These are phyloP conservation scores for Caradrina kadenii DNA, from an alignment of 2,888 invertebrate genomes.

Conservation along the genomic window DNA sequence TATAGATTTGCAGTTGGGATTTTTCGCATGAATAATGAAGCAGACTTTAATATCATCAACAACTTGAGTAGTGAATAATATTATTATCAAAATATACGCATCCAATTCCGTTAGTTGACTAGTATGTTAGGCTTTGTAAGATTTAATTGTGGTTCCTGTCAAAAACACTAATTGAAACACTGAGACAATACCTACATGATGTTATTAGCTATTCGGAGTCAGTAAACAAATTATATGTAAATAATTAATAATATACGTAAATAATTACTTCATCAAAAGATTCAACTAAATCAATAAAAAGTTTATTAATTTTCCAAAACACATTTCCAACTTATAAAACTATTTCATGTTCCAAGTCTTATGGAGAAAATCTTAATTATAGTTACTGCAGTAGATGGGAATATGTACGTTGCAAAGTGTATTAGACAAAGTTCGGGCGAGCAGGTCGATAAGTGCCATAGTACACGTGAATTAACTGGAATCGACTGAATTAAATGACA, in stretches of 20 bases:
- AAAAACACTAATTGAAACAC: neutral
- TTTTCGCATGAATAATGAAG: neutral
- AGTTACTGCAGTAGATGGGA: constrained; percentile 71
- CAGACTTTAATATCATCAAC: neutral
- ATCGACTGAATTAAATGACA: constrained; percentile 60
- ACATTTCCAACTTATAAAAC: constrained; percentile 22
- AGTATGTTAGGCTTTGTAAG: no score
- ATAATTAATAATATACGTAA: no score
- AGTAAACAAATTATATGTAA: neutral
- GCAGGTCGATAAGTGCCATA: constrained; percentile 70
- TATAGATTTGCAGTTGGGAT: neutral
- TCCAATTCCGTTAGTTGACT: neutral
- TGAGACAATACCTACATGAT: neutral
- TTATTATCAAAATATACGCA: neutral
- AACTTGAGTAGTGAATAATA: neutral
- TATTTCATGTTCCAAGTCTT: constrained; percentile 18
- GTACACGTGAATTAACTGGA: constrained; percentile 68
- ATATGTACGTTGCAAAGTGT: constrained; percentile 79
- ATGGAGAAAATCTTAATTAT: constrained; percentile 75
- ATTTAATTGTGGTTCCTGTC: neutral
- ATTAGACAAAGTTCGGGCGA: constrained; percentile 80
- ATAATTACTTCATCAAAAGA: neutral
- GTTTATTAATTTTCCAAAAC: neutral
- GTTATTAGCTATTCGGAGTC: neutral
- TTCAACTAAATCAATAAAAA: neutral